phyloP scores from a whole-genome alignment of 1,140 invertebrate genomes.

The Drosophila carrolli region DNA sequence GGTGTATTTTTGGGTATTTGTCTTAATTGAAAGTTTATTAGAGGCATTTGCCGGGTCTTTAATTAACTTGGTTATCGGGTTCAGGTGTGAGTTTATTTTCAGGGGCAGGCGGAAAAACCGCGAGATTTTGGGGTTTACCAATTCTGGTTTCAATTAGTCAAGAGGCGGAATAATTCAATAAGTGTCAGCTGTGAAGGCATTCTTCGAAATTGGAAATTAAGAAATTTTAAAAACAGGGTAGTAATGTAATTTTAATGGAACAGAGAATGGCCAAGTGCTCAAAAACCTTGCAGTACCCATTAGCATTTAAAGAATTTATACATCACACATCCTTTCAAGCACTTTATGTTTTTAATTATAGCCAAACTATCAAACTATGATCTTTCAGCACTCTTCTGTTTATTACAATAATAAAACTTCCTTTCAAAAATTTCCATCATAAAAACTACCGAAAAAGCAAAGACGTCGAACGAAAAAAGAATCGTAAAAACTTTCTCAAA shows the following conservation, averaged over 20 bases:
- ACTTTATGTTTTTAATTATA: slow-evolving; percentile 22
- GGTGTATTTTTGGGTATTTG: slow-evolving; percentile 50
- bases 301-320: neutral
- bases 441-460: slow-evolving; percentile 55
- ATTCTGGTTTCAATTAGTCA: slow-evolving; percentile 64
- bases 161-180: slow-evolving; percentile 47
- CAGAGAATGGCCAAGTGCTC: too few species aligned
- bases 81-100: slow-evolving; percentile 36
- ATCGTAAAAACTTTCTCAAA: slow-evolving; percentile 71
- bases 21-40: slow-evolving; percentile 81
- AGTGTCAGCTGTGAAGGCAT: slow-evolving; percentile 43
- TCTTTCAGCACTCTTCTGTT: slow-evolving; percentile 19
- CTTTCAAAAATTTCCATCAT: slow-evolving; percentile 42
- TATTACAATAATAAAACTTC: slow-evolving; percentile 41
- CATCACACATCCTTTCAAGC: neutral
- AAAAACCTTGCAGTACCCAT: neutral
- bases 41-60: slow-evolving; percentile 46
- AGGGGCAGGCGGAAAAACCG: neutral
- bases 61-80: slow-evolving; percentile 67
- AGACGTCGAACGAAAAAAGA: slow-evolving; percentile 11
- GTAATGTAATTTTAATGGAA: too few species aligned
- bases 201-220: slow-evolving; percentile 15
- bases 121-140: slow-evolving; percentile 31
- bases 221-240: too few species aligned
- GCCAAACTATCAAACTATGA: slow-evolving; percentile 12